Percentiles rank a stretch among this genome's conserved stretches.
Conservation (phyloP, 2,888 invertebrate genomes). For the Harmothoe impar region DNA sequence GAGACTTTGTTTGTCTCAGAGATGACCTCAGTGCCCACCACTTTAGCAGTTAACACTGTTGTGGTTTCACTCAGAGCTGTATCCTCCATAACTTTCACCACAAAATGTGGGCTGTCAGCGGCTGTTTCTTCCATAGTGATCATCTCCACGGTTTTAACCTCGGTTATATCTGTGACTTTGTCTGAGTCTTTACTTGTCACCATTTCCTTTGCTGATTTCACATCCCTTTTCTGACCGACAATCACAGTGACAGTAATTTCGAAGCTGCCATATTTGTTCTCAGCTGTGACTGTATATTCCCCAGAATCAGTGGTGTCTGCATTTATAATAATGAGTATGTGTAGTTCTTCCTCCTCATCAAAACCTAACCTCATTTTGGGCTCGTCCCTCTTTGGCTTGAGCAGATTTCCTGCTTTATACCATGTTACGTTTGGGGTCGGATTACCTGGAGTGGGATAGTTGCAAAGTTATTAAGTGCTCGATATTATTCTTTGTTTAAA, state of each 20-base stretch:
- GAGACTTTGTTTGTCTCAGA: neutral
- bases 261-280: constrained; percentile 47
- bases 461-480: neutral
- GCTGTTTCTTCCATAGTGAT: neutral
- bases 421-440: constrained; percentile 78
- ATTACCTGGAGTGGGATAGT: constrained; percentile 56
- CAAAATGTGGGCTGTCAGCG: neutral
- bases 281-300: constrained; percentile 40
- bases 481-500: no score
- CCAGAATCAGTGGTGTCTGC: constrained; percentile 9
- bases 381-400: constrained; percentile 66
- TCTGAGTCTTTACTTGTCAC: neutral
- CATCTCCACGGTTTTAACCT: neutral
- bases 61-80: neutral
- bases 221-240: neutral
- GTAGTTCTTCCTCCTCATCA: neutral
- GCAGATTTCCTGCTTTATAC: constrained; percentile 74
- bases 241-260: constrained; percentile 3
- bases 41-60: neutral
- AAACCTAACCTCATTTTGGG: neutral
- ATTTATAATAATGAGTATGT: neutral
- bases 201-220: neutral
- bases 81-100: neutral
- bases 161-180: neutral
- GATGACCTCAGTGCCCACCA: neutral